A percentile compares a stretch with the other conserved stretches of the same genome.
Conservation (phyloP, 2,888 invertebrate genomes). For the Glyphotaelius pellucidus region DNA sequence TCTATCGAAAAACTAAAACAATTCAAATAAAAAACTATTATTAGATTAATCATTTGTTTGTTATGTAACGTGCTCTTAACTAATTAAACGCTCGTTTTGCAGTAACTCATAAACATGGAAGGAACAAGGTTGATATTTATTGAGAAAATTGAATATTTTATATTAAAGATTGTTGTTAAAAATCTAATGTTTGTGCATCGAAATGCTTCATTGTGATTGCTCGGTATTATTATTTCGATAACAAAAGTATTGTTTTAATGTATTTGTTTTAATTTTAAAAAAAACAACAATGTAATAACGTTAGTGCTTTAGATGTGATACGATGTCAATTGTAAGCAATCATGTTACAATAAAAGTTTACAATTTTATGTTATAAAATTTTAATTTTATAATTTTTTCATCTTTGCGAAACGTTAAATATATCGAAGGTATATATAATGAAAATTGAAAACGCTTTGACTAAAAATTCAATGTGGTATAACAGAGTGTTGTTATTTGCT, state of each 20-base stretch:
- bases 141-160: background rate
- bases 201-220: constrained; percentile 49
- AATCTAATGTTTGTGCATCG: constrained; percentile 39
- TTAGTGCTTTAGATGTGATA: constrained; percentile 65
- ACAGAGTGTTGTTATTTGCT: background rate
- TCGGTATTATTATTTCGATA: constrained; percentile 10
- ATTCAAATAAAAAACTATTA: background rate
- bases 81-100: background rate
- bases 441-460: background rate
- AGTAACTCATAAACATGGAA: background rate
- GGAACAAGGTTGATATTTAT: background rate
- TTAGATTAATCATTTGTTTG: background rate
- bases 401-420: constrained; percentile 43
- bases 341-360: constrained; percentile 60
- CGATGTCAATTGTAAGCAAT: constrained; percentile 65
- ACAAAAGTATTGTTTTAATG: background rate
- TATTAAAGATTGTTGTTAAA: background rate
- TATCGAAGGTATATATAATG: background rate
- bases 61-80: background rate
- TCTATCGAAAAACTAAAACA: background rate
- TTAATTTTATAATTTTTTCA: background rate
- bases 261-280: background rate
- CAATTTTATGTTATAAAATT: constrained; percentile 36
- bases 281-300: background rate
- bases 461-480: background rate